These are phyloP conservation scores for Ascidia mentula DNA, from an alignment of 23 tunicate genomes.

Conservation along the genomic window DNA sequence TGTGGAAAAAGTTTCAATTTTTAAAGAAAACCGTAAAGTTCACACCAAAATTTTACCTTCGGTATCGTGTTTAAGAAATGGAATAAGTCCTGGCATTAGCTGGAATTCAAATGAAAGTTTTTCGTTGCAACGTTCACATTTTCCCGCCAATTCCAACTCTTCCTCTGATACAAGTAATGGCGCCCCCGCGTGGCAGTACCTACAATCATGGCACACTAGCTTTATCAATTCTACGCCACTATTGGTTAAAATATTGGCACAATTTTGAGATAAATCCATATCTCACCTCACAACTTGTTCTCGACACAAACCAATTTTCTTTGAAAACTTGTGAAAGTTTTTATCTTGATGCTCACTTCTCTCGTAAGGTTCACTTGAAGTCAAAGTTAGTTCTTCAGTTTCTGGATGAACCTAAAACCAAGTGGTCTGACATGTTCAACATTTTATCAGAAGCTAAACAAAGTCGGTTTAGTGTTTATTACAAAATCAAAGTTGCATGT, in stretches of 20 bases:
- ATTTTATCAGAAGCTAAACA: too few relatives aligned
- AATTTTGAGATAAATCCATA: neutral
- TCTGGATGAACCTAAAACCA: too few relatives aligned
- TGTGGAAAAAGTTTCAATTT: neutral
- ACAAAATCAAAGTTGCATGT: too few relatives aligned
- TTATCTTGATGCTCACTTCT: neutral
- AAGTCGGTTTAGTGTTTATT: too few relatives aligned
- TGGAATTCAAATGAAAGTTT: constrained; percentile 26
- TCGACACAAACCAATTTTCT: neutral
- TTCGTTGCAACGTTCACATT: constrained; percentile 15
- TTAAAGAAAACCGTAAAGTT: neutral
- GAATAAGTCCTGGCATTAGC: constrained; percentile 35
- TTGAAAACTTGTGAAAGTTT: constrained; percentile 2
- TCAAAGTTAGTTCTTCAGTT: neutral
- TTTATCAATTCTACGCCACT: neutral
- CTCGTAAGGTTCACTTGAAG: neutral
- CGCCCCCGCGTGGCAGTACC: neutral
- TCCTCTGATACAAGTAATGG: neutral
- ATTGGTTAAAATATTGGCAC: neutral
- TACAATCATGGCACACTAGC: neutral
- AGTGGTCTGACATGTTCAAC: too few relatives aligned
- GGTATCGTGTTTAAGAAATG: neutral
- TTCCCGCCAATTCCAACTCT: neutral
- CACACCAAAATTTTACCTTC: too few relatives aligned
- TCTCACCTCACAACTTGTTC: neutral